phyloP scores from a whole-genome alignment of 1,140 invertebrate species.

The Zaprionus gabonicus region DNA sequence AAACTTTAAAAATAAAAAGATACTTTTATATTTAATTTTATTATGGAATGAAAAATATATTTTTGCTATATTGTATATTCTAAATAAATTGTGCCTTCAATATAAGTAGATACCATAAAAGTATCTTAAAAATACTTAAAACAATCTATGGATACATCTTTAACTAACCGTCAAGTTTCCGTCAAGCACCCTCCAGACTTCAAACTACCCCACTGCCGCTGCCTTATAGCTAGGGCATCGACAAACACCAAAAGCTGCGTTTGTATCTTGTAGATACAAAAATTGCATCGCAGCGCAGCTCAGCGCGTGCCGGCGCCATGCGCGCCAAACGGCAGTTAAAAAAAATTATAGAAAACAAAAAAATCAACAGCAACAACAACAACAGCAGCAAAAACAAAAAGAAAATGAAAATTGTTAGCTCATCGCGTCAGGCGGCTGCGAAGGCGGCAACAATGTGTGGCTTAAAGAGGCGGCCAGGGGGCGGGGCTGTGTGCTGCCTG shows the following conservation, averaged over 20 bases:
- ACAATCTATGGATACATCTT: neutral
- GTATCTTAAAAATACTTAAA: neutral
- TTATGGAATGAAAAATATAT: too few relatives aligned
- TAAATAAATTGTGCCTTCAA: too few relatives aligned
- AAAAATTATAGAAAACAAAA: conserved; percentile 16
- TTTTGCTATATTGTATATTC: too few relatives aligned
- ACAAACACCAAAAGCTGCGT: conserved; percentile 20
- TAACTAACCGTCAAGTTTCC: neutral
- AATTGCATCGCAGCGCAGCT: conserved; percentile 32
- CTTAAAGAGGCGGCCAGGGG: conserved; percentile 9
- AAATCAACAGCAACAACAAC: conserved; percentile 13
- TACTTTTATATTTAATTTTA: too few relatives aligned
- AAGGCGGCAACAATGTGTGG: conserved; percentile 26
- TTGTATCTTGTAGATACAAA: conserved; percentile 53
- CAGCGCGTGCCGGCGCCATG: conserved; percentile 52
- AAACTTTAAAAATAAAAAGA: too few relatives aligned
- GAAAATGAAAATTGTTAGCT: conserved; percentile 43
- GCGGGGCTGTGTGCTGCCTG: conserved; percentile 33
- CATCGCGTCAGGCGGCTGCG: conserved; percentile 29
- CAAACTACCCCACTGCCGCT: conserved; percentile 1
- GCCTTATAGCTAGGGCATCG: neutral
- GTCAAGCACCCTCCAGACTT: neutral
- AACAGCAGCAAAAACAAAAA: conserved; percentile 16
- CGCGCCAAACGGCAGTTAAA: conserved; percentile 52
- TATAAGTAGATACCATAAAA: neutral